phyloP scores from a whole-genome alignment of 2,888 invertebrate genomes.

The Onchidella celtica region DNA sequence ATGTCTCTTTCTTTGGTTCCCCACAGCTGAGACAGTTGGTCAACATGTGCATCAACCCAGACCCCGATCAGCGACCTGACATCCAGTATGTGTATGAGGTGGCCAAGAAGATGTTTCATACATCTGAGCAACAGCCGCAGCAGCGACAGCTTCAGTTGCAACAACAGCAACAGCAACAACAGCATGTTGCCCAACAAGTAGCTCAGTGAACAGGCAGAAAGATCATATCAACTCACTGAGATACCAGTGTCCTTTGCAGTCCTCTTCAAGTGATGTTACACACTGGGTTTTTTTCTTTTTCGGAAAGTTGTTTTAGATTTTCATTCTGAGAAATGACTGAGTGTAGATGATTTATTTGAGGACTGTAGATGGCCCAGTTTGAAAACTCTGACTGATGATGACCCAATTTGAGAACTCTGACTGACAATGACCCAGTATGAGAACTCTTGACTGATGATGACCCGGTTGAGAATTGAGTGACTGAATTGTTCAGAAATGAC shows the following conservation, averaged over 20 bases:
- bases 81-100: constrained; percentile 81
- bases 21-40: constrained; percentile 82
- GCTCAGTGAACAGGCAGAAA: constrained; percentile 23
- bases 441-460: no score
- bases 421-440: no score
- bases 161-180: constrained; percentile 14
- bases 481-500: no score
- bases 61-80: constrained; percentile 82
- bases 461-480: no score
- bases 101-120: constrained; percentile 80
- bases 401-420: no score
- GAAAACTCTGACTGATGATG: no score
- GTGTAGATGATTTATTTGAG: no score
- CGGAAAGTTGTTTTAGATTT: neutral
- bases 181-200: neutral
- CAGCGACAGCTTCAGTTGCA: constrained; percentile 3
- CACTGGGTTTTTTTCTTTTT: neutral
- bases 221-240: neutral
- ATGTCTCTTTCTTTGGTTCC: no score
- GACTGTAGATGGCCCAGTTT: no score
- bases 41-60: constrained; percentile 82
- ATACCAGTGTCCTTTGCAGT: neutral
- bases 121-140: constrained; percentile 42
- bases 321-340: no score
- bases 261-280: no score